Evolutionary conservation across 2,113 vertebrate species (phyloP).

Genomic region (Myrmecophaga tridactyla): DNA sequence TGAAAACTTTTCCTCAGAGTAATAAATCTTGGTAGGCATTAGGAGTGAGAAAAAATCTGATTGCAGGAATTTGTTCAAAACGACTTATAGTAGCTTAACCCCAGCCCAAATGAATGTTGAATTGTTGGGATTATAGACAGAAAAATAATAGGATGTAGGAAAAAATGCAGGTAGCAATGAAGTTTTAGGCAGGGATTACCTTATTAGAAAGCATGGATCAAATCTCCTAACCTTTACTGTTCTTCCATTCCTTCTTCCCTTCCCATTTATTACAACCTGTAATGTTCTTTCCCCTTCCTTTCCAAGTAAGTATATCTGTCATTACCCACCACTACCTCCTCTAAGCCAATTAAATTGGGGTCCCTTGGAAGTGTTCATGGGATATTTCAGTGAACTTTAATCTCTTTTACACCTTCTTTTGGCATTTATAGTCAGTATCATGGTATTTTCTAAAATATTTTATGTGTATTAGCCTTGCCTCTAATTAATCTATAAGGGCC

Average conservation of each 20-base stretch:
- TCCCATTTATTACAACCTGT: background rate
- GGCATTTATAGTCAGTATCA: background rate
- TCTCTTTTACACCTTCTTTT: background rate
- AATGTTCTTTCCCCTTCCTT: background rate
- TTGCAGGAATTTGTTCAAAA: background rate
- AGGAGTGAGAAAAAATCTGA: slow-evolving; percentile 14
- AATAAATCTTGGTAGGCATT: background rate
- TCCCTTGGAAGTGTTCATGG: slow-evolving; percentile 15
- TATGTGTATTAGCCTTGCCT: background rate
- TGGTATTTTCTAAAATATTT: slow-evolving; percentile 10
- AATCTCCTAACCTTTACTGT: background rate
- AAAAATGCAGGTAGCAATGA: background rate
- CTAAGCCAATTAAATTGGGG: background rate
- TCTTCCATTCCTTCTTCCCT: background rate
- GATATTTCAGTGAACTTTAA: background rate
- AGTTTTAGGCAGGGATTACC: background rate
- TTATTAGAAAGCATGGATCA: background rate
- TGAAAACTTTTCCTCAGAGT: background rate
- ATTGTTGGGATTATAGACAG: background rate
- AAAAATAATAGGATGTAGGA: background rate
- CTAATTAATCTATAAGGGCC: background rate
- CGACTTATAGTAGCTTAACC: background rate
- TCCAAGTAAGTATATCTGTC: background rate
- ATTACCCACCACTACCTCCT: background rate
- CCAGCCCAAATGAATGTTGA: background rate